phyloP scores from a whole-genome alignment of 2,113 vertebrate genomes.

The Hucho hucho region DNA sequence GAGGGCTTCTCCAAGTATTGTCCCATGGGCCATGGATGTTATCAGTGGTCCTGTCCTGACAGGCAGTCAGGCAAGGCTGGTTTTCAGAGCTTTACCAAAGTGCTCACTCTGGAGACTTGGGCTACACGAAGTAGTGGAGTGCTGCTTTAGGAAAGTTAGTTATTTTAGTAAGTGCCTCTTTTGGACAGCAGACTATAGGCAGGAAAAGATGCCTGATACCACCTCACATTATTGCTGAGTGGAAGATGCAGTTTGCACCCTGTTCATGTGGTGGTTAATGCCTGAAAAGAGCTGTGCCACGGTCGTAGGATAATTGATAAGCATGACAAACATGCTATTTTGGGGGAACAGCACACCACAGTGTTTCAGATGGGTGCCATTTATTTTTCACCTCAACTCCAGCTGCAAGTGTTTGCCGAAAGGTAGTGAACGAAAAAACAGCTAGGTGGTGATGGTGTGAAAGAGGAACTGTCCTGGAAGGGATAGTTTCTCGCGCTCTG shows the following conservation, averaged over 20 bases:
- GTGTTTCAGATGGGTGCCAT: not conserved
- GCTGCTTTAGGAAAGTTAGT: slow-evolving; percentile 39
- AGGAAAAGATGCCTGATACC: too few relatives aligned
- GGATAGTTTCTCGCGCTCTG: slow-evolving; percentile 19
- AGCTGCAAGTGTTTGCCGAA: not conserved
- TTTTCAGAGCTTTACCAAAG: slow-evolving; percentile 46
- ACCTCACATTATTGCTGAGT: too few relatives aligned
- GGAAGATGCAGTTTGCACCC: too few relatives aligned
- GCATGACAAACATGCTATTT: not conserved
- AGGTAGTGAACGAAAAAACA: not conserved
- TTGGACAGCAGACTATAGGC: too few relatives aligned
- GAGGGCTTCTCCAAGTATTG: slow-evolving; percentile 38
- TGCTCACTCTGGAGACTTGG: slow-evolving; percentile 14
- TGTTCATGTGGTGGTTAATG: too few relatives aligned
- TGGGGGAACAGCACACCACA: not conserved
- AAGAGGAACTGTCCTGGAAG: slow-evolving; percentile 1
- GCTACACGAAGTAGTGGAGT: not conserved
- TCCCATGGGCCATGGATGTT: slow-evolving; percentile 48
- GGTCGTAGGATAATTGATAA: not conserved
- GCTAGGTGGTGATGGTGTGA: not conserved
- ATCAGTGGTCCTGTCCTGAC: slow-evolving; percentile 61
- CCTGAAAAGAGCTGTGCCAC: too few relatives aligned
- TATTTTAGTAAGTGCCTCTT: not conserved
- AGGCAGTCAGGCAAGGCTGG: slow-evolving; percentile 46
- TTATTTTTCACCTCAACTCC: not conserved